phyloP scores from a whole-genome alignment of 2,797 vertebrate species.

The Danio jaintianensis region DNA sequence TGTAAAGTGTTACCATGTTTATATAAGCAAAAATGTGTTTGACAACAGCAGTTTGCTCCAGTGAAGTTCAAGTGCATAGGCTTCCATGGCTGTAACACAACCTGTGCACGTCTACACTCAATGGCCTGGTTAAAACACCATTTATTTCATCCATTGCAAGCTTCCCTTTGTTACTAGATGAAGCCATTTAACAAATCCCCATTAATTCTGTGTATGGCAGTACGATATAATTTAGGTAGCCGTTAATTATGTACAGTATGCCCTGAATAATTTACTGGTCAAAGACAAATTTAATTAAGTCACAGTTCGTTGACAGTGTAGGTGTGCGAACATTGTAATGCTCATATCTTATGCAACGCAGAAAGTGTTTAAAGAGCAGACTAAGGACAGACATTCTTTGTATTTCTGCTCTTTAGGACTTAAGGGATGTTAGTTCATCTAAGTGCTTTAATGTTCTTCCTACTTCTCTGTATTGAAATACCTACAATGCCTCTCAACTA shows the following conservation, averaged over 20 bases:
- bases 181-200: conserved; percentile 75
- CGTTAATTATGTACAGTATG: conserved; percentile 71
- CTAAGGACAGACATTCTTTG: conserved; percentile 4
- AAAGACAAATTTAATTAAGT: conserved; percentile 67
- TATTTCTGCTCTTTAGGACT: conserved; percentile 7
- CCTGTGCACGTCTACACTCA: conserved; percentile 34
- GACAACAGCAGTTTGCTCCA: not conserved
- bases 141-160: conserved; percentile 66
- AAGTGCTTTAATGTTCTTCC: conserved; percentile 10
- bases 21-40: not conserved
- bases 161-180: conserved; percentile 67
- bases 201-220: conserved; percentile 69
- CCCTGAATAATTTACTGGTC: conserved; percentile 73
- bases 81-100: not conserved
- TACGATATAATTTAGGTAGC: conserved; percentile 72
- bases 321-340: conserved; percentile 9
- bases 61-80: not conserved
- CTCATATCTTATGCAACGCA: conserved; percentile 27
- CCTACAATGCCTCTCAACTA: not conserved
- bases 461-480: not conserved
- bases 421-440: conserved; percentile 20
- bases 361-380: conserved; percentile 9
- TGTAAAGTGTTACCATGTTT: too few species aligned
- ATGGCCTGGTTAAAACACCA: conserved; percentile 61
- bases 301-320: not conserved